phyloP scores from a whole-genome alignment of 1,140 invertebrate species.

The Pseudomyrmex pallidus region DNA sequence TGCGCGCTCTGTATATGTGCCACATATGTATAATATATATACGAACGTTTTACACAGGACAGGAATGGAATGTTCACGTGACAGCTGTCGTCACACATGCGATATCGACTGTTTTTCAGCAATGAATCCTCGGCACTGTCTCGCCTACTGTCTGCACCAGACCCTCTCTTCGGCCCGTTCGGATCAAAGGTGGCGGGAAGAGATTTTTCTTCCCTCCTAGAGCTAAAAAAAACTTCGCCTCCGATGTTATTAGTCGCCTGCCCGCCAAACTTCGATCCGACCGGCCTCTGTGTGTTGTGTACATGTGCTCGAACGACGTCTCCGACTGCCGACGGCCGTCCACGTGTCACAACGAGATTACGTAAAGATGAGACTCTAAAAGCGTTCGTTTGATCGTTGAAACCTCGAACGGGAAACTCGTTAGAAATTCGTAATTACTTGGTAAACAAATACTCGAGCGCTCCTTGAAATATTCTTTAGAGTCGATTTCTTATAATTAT shows the following conservation, averaged over 20 bases:
- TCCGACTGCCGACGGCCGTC: slow-evolving; percentile 28
- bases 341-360: not conserved
- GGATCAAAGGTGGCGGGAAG: slow-evolving; percentile 65
- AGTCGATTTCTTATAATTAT: too few species aligned
- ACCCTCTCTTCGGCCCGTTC: slow-evolving; percentile 59
- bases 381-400: not conserved
- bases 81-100: slow-evolving; percentile 73
- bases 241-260: not conserved
- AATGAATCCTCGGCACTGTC: slow-evolving; percentile 75
- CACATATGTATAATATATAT: slow-evolving; percentile 56
- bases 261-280: slow-evolving; percentile 62
- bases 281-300: slow-evolving; percentile 65
- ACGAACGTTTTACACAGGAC: slow-evolving; percentile 70
- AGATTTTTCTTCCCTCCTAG: not conserved
- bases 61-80: slow-evolving; percentile 76
- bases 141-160: slow-evolving; percentile 78
- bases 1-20: slow-evolving; percentile 25
- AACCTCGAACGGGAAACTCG: not conserved
- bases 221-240: too few species aligned
- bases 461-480: not conserved
- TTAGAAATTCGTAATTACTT: too few species aligned
- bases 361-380: not conserved
- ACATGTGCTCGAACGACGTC: slow-evolving; percentile 51
- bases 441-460: slow-evolving; percentile 3
- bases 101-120: slow-evolving; percentile 74